Evolutionary conservation across 2,888 invertebrate species (phyloP).

Genomic region (Drosophila acutilabella): DNA sequence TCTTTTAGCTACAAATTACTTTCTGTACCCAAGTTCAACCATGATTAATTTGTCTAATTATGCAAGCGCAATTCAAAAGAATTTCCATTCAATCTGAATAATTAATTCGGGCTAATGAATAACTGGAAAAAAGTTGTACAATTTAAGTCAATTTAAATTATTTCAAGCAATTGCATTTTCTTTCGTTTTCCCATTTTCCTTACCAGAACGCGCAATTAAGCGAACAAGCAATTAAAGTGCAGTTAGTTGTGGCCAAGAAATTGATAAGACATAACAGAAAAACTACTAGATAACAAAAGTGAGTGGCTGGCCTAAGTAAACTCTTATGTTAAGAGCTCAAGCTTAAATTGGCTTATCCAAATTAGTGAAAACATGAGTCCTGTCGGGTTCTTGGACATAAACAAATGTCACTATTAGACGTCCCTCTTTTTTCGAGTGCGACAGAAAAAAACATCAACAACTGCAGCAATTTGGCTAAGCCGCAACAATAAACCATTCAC

Average conservation of each 20-base stretch:
- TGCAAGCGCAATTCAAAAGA: constrained; percentile 73
- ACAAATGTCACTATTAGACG: constrained; percentile 71
- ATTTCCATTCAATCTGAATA: constrained; percentile 52
- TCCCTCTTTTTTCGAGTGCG: constrained; percentile 12
- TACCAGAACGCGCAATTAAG: constrained; percentile 58
- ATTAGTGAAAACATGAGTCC: constrained; percentile 17
- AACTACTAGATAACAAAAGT: constrained; percentile 5
- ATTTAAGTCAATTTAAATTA: constrained; percentile 74
- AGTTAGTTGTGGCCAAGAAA: constrained; percentile 35
- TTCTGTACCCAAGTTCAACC: constrained; percentile 32
- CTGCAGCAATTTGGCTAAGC: constrained; percentile 66
- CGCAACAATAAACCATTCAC: constrained; percentile 54
- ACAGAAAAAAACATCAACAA: constrained; percentile 69
- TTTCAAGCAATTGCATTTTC: constrained; percentile 73
- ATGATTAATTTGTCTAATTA: constrained; percentile 72
- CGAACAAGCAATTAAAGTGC: constrained; percentile 60
- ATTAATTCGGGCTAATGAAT: constrained; percentile 40
- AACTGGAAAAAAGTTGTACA: constrained; percentile 42
- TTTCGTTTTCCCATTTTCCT: constrained; percentile 28
- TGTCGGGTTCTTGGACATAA: constrained; percentile 32
- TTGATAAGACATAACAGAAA: constrained; percentile 7
- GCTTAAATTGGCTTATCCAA: constrained; percentile 45
- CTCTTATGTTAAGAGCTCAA: constrained; percentile 25
- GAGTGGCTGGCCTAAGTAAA: constrained; percentile 7
- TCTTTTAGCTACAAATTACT: not conserved